Evolutionary conservation across 2,113 vertebrate genomes (phyloP).

Genomic region (Zonotrichia leucophrys): DNA sequence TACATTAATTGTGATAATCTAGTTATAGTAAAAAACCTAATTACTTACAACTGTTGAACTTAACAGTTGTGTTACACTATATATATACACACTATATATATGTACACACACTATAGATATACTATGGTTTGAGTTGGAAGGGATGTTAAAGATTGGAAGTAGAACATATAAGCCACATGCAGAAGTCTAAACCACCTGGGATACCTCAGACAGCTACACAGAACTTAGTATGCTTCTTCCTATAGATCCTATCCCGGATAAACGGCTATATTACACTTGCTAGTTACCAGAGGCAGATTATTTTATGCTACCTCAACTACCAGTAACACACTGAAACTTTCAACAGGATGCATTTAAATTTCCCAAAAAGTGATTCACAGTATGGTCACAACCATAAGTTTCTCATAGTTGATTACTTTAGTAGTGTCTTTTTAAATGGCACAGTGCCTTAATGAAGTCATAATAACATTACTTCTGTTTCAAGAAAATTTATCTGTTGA

Average conservation of each 20-base stretch:
- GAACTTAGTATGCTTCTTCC: background rate
- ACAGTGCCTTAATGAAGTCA: background rate
- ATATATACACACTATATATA: too few relatives aligned
- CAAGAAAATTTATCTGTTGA: background rate
- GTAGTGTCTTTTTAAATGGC: background rate
- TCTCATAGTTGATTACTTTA: background rate
- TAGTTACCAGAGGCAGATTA: background rate
- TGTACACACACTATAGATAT: too few relatives aligned
- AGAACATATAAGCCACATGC: background rate
- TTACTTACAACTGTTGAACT: background rate
- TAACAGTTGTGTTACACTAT: background rate
- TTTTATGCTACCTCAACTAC: background rate
- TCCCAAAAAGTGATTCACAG: background rate
- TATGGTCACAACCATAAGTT: background rate
- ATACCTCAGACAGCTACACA: background rate
- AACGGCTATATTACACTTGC: background rate
- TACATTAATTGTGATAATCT: background rate
- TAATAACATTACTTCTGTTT: background rate
- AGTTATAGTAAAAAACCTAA: background rate
- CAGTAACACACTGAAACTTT: background rate
- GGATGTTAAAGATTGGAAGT: background rate
- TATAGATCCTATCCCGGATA: background rate
- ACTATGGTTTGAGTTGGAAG: background rate
- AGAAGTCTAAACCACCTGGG: background rate
- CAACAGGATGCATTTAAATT: background rate